Percentiles rank a stretch among this genome's conserved stretches.
Conservation (phyloP, 2,797 vertebrate species). For the Esox lucius region DNA sequence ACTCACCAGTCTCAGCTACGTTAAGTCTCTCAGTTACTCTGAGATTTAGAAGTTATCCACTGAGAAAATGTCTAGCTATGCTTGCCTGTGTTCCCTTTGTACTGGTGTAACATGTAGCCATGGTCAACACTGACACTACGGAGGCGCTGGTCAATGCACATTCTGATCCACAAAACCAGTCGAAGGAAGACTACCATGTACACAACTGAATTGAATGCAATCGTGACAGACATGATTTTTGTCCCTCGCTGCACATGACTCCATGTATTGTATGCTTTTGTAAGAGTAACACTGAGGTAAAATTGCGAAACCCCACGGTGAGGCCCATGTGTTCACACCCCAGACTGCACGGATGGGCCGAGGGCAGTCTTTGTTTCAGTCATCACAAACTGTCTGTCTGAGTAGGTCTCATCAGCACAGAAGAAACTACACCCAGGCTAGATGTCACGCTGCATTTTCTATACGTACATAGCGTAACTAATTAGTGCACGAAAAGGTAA, state of each 20-base stretch:
- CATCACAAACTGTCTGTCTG: conserved; percentile 41
- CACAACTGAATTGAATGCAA: not conserved
- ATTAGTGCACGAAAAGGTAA: conserved; percentile 47
- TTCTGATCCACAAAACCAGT: not conserved
- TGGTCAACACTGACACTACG: not conserved
- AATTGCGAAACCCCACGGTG: not conserved
- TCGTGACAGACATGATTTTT: not conserved
- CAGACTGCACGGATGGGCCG: conserved; percentile 1
- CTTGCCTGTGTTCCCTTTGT: too few species aligned
- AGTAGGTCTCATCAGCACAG: conserved; percentile 57
- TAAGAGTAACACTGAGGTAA: not conserved
- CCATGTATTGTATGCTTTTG: not conserved
- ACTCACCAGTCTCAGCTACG: not conserved
- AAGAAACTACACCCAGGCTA: conserved; percentile 47
- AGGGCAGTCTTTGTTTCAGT: conserved; percentile 38
- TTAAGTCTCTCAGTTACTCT: not conserved
- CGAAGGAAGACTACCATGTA: not conserved
- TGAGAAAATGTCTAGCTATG: too few species aligned
- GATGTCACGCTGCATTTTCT: conserved; percentile 52
- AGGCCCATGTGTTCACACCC: conserved; percentile 5
- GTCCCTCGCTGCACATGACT: not conserved
- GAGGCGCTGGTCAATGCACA: not conserved
- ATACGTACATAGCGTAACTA: conserved; percentile 44
- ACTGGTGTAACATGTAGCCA: not conserved
- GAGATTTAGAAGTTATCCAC: not conserved